Evolutionary conservation across 2,797 vertebrate genomes (phyloP).

Genomic region (Bradypodion pumilum): DNA sequence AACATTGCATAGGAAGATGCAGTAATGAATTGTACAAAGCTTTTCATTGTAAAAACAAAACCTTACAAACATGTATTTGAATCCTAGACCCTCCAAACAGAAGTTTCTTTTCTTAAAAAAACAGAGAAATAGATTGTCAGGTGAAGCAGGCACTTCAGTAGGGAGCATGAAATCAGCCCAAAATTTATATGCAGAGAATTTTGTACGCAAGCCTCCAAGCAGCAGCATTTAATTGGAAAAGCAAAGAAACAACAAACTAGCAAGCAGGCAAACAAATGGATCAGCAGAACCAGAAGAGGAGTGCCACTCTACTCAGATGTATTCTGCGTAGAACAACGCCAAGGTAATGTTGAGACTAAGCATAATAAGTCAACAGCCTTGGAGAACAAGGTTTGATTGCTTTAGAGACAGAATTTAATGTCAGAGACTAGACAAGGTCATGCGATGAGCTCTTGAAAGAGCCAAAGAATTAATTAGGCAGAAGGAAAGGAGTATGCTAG

Average conservation of each 20-base stretch:
- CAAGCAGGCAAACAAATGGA: background rate
- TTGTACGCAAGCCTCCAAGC: background rate
- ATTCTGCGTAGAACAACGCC: rapidly evolving
- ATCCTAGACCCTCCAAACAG: background rate
- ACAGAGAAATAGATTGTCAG: background rate
- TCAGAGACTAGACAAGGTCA: background rate
- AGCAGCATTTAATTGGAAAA: background rate
- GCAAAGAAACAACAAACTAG: too few species aligned
- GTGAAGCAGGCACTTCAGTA: background rate
- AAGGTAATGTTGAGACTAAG: background rate
- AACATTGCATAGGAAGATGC: too few species aligned
- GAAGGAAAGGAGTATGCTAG: background rate
- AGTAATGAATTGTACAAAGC: rapidly evolving
- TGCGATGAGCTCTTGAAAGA: background rate
- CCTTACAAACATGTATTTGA: background rate
- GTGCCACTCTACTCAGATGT: background rate
- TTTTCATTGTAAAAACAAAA: background rate
- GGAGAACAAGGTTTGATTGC: rapidly evolving
- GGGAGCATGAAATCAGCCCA: background rate
- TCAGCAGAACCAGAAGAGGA: background rate
- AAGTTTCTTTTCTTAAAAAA: background rate
- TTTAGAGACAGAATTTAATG: background rate
- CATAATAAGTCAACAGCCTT: background rate
- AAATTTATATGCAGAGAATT: background rate
- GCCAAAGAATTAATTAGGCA: conserved; percentile 5